These are phyloP conservation scores for Hirundichthys speculiger DNA, from an alignment of 2,113 vertebrate genomes.

Conservation along the genomic window DNA sequence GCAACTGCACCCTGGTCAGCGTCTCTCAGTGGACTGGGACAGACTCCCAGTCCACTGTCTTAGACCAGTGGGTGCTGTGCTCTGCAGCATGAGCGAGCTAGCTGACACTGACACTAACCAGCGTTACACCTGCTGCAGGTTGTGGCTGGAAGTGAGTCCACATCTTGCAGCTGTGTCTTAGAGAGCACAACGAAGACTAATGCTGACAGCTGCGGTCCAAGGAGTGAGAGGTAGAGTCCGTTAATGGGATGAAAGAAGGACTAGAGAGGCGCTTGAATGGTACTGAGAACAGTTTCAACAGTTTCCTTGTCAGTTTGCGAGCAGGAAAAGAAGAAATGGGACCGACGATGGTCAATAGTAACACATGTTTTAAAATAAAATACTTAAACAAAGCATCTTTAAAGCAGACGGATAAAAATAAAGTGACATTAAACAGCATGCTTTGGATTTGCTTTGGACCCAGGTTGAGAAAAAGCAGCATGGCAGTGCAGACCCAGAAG, in stretches of 20 bases:
- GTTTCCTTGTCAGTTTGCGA: neutral
- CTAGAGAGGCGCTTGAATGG: neutral
- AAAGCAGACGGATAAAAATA: too few relatives aligned
- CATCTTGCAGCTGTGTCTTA: neutral
- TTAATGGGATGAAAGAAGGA: neutral
- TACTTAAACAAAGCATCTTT: too few relatives aligned
- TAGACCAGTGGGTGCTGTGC: conserved; percentile 2
- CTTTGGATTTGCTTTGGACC: too few relatives aligned
- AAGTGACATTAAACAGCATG: too few relatives aligned
- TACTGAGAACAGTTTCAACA: neutral
- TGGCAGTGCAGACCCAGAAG: too few relatives aligned
- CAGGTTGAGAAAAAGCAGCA: too few relatives aligned
- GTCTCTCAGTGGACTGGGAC: neutral
- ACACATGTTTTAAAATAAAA: too few relatives aligned
- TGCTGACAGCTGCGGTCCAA: neutral
- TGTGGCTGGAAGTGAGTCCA: neutral
- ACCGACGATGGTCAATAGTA: neutral
- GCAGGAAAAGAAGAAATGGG: neutral
- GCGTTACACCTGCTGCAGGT: conserved; percentile 1
- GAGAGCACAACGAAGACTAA: neutral
- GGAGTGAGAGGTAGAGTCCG: neutral
- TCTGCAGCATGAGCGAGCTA: conserved; percentile 1
- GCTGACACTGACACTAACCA: neutral
- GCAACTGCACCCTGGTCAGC: neutral
- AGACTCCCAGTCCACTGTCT: neutral